These are phyloP conservation scores for Protobothrops mucrosquamatus DNA, from an alignment of 2,113 vertebrate genomes.

Conservation along the genomic window DNA sequence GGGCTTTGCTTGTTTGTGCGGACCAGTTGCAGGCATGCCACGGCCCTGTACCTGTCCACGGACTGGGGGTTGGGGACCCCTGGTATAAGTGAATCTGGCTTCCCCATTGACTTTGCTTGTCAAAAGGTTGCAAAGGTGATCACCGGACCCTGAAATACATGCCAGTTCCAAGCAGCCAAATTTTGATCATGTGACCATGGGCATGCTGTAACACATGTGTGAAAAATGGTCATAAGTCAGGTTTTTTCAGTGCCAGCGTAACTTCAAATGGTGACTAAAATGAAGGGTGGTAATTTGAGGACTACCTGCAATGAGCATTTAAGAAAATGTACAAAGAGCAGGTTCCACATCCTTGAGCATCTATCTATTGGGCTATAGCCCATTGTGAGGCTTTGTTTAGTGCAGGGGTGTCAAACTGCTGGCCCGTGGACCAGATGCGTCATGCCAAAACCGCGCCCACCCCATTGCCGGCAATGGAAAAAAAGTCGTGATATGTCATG, in stretches of 20 bases:
- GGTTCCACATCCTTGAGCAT: background rate
- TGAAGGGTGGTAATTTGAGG: too few species aligned
- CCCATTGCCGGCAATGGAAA: too few species aligned
- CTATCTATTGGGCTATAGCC: too few species aligned
- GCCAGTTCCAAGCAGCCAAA: background rate
- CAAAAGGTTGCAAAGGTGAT: background rate
- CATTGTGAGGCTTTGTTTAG: background rate
- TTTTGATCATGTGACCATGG: background rate
- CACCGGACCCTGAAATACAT: background rate
- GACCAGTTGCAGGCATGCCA: too few species aligned
- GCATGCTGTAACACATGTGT: background rate
- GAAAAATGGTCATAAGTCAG: background rate
- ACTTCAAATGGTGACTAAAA: background rate
- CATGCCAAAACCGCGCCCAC: too few species aligned
- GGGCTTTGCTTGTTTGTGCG: too few species aligned
- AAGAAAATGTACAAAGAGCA: background rate
- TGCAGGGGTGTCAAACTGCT: too few species aligned
- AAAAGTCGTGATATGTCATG: rapidly evolving
- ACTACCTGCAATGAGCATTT: background rate
- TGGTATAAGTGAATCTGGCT: background rate
- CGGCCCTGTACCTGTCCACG: too few species aligned
- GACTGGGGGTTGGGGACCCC: too few species aligned
- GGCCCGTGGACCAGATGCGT: too few species aligned
- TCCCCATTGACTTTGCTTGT: background rate
- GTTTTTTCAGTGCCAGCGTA: background rate